Conservation (phyloP, 1,140 invertebrate species). For the Steinernema feltiae region DNA sequence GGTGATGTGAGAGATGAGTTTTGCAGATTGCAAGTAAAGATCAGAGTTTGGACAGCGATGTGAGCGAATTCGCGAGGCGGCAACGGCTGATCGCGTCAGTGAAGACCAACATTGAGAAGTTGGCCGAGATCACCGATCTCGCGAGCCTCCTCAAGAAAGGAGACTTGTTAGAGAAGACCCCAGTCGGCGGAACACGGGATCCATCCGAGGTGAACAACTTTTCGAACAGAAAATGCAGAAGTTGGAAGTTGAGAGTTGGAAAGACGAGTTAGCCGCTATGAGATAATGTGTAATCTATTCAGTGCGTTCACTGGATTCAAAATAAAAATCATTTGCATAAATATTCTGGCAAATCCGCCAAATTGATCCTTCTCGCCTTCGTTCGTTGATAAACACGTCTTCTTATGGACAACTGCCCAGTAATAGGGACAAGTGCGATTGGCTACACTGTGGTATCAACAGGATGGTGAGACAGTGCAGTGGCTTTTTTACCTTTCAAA, state of each 20-base stretch:
- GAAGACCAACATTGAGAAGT: background rate
- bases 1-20: too few relatives aligned
- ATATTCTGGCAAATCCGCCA: too few relatives aligned
- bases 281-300: background rate
- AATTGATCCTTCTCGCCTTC: too few relatives aligned
- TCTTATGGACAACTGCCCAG: too few relatives aligned
- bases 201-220: background rate
- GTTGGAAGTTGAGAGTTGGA: background rate
- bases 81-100: background rate
- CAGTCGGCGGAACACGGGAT: background rate
- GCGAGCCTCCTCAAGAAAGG: background rate
- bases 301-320: too few relatives aligned
- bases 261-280: background rate
- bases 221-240: background rate
- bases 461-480: too few relatives aligned
- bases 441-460: too few relatives aligned
- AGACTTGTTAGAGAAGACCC: background rate
- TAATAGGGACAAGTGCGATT: too few relatives aligned
- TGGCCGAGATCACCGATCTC: background rate
- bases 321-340: too few relatives aligned
- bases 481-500: too few relatives aligned
- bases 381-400: too few relatives aligned
- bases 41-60: background rate
- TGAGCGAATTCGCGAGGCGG: background rate
- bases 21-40: background rate